A percentile compares a stretch with the other conserved stretches of the same genome.
These are phyloP conservation scores for Dendronephthya gigantea DNA, from an alignment of 64 coral and sea anemone species.

Conservation along the genomic window DNA sequence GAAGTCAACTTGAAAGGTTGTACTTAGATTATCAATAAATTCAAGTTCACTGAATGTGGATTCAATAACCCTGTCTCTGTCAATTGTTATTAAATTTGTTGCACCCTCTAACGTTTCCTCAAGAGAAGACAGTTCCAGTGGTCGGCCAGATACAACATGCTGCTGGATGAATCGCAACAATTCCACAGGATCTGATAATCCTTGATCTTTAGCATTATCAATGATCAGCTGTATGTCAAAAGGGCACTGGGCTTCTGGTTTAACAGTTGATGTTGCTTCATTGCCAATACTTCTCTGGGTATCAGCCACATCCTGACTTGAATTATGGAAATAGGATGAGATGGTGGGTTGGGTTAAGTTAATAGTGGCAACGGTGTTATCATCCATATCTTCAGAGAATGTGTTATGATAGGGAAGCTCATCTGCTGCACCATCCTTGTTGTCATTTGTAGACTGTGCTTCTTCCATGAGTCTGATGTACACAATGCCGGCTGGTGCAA, in stretches of 20 bases:
- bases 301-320: neutral
- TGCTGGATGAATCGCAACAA: conserved; percentile 45
- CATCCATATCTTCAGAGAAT: too few relatives aligned
- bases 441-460: conserved; percentile 28
- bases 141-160: conserved; percentile 36
- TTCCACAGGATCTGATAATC: conserved; percentile 35
- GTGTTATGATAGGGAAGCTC: neutral
- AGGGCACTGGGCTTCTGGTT: neutral
- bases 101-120: conserved; percentile 45
- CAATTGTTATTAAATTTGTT: conserved; percentile 48
- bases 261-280: neutral
- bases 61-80: conserved; percentile 37
- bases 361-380: too few relatives aligned
- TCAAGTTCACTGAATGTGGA: conserved; percentile 45
- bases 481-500: conserved; percentile 47
- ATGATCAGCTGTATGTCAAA: conserved; percentile 41
- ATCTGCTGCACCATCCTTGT: neutral
- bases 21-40: conserved; percentile 32
- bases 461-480: conserved; percentile 42
- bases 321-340: too few relatives aligned
- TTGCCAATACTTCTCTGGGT: neutral
- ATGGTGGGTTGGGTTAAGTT: too few relatives aligned
- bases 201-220: conserved; percentile 25
- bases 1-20: conserved; percentile 44
- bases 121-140: conserved; percentile 26